Percentiles rank a stretch among this genome's conserved stretches.
Evolutionary conservation across 2,888 invertebrate genomes (phyloP).

Genomic region (Empis livida): DNA sequence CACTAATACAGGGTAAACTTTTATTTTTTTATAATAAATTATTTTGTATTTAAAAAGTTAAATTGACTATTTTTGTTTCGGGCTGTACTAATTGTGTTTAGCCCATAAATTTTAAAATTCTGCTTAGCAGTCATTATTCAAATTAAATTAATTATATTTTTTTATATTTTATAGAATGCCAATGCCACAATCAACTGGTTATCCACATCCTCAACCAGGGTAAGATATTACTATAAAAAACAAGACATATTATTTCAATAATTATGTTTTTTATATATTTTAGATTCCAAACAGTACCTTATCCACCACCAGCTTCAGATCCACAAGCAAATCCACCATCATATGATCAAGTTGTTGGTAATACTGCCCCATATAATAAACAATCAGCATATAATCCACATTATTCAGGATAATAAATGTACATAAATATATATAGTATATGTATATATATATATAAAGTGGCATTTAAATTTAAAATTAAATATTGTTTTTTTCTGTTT

Average conservation of each 20-base stretch:
- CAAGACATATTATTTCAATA: neutral
- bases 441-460: neutral
- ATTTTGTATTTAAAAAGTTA: neutral
- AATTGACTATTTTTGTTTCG: neutral
- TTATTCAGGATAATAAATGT: slow-evolving; percentile 8
- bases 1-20: neutral
- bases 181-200: neutral
- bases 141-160: no score
- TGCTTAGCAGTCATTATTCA: no score
- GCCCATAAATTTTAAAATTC: no score
- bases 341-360: slow-evolving; percentile 12
- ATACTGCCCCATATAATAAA: slow-evolving; percentile 6
- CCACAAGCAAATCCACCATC: slow-evolving; percentile 11
- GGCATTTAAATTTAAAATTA: neutral
- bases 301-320: neutral
- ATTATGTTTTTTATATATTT: neutral
- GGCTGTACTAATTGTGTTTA: no score
- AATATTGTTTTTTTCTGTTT: no score
- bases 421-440: no score
- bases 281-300: neutral
- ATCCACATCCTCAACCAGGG: neutral
- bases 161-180: neutral
- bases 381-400: slow-evolving; percentile 13
- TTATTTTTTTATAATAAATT: neutral
- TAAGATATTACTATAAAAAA: no score